These are phyloP conservation scores for Stigmatopora nigra DNA, from an alignment of 2,113 vertebrate genomes.

Conservation along the genomic window DNA sequence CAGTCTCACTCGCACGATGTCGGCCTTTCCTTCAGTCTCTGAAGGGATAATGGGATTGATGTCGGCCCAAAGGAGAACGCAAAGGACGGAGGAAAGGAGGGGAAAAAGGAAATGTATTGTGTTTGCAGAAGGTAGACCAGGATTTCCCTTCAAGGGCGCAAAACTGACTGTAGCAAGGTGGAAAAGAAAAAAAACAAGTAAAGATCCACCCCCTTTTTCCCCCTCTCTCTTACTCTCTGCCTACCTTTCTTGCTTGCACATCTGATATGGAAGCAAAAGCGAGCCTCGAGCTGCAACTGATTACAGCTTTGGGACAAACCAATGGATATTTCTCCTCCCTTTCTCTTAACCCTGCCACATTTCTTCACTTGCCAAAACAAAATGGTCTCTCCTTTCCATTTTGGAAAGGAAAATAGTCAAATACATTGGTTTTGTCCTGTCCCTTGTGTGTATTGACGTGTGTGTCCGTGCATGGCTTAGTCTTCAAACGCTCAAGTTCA, in stretches of 20 bases:
- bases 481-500: conserved; percentile 34
- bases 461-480: conserved; percentile 25
- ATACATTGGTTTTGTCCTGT: conserved; percentile 39
- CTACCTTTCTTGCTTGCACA: conserved; percentile 20
- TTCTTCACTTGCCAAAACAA: conserved; percentile 37
- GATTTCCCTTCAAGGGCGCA: conserved; percentile 41
- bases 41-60: conserved; percentile 63
- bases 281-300: conserved; percentile 71
- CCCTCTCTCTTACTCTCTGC: conserved; percentile 10
- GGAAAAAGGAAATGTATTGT: conserved; percentile 21
- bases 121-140: conserved; percentile 46
- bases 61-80: conserved; percentile 38
- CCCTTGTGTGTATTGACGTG: conserved; percentile 38
- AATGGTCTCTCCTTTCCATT: conserved; percentile 43
- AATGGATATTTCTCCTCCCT: conserved; percentile 63
- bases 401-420: conserved; percentile 52
- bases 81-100: conserved; percentile 16
- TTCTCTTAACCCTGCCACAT: conserved; percentile 25
- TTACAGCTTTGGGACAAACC: conserved; percentile 74
- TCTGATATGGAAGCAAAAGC: conserved; percentile 58
- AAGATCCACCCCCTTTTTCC: conserved; percentile 14
- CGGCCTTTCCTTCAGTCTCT: conserved; percentile 29
- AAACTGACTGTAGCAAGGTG: conserved; percentile 50
- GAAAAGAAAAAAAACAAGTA: conserved; percentile 39
- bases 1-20: conserved; percentile 36